Base-by-base conservation (phyloP, 2,888 invertebrate genomes). In the Eulithis testata region DNA sequence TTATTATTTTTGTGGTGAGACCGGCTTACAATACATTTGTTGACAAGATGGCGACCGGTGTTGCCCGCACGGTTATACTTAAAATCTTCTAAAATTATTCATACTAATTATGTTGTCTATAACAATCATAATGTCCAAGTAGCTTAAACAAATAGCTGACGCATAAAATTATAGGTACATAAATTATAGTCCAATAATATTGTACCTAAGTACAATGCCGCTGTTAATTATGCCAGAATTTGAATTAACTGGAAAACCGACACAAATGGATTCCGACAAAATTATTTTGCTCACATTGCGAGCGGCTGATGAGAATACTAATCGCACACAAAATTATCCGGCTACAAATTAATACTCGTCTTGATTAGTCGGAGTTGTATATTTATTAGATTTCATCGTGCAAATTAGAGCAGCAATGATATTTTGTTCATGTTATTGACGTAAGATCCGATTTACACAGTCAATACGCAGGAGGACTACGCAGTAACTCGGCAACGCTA, bases 301-400 rank as follows among this genome's bases (percentile, higher is more conserved):
- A 50, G 27, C 27, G 52, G 7, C 36, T 52, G 52, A 52, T 52
- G 52, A 14, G 52, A 52, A 52, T 52, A 9, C 52, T 14, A 53
- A 53, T 53, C 14, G 12, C 53, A 12, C 8, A 53, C 21, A 37
- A 40, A 37, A 54, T 43, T 54, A 43, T 54, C 43, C 21, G 21
- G 43, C 11, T 43, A 27, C 4, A 21, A 43, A 54, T 43, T 53
- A 37, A 37, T 37, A 37, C 36, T 4, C 36, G 37, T 4, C 40
- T 40, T 11, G 14, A 14, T 40, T 53, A 53, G 3, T 14, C 11
- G 2, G 9, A 40, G 47, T 8, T n/a, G 40, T 6, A 40, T 53
- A 53, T 11, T 40, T 53, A 40, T 40, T 53, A 37, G 37, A 8
- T 47, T 47, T 21, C 21, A 21, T 21, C 21, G 21, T 21, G 1